Percentiles rank a stretch among this genome's conserved stretches.
Conservation (phyloP, 2,797 vertebrate genomes). For the Coluber constrictor region DNA sequence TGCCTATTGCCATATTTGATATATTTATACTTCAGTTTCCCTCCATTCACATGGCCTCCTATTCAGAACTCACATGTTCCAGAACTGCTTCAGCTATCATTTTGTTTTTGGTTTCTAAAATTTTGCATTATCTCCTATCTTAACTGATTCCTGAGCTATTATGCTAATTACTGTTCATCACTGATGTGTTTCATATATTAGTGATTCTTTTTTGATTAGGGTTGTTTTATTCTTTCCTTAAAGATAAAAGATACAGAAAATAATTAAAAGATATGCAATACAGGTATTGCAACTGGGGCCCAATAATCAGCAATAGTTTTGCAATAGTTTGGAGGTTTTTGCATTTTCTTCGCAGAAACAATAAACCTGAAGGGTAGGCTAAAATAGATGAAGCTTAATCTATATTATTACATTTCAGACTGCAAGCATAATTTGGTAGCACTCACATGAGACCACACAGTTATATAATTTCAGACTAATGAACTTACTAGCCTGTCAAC, state of each 20-base stretch:
- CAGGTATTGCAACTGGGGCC: conserved; percentile 24
- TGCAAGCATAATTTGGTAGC: background rate
- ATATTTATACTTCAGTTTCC: background rate
- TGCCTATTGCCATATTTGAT: background rate
- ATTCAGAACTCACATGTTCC: background rate
- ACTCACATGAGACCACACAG: background rate
- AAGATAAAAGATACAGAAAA: conserved; percentile 18
- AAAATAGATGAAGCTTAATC: background rate
- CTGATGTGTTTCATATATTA: background rate
- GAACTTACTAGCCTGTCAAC: conserved; percentile 13
- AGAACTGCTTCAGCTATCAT: background rate
- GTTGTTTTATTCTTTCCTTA: background rate
- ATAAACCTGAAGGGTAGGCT: background rate
- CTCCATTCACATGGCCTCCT: background rate
- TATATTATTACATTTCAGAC: conserved; percentile 8
- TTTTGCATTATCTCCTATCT: background rate
- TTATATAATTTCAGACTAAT: conserved; percentile 11
- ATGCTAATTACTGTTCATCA: background rate
- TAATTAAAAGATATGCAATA: conserved; percentile 20
- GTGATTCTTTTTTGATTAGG: background rate
- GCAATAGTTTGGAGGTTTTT: background rate
- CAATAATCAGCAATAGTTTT: conserved; percentile 9
- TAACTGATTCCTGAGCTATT: background rate
- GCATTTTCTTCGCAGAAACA: background rate
- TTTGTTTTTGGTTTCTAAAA: background rate